A percentile compares a stretch with the other conserved stretches of the same genome.
These are phyloP conservation scores for Triplophysa rosa DNA, from an alignment of 2,113 vertebrate genomes.

Conservation along the genomic window DNA sequence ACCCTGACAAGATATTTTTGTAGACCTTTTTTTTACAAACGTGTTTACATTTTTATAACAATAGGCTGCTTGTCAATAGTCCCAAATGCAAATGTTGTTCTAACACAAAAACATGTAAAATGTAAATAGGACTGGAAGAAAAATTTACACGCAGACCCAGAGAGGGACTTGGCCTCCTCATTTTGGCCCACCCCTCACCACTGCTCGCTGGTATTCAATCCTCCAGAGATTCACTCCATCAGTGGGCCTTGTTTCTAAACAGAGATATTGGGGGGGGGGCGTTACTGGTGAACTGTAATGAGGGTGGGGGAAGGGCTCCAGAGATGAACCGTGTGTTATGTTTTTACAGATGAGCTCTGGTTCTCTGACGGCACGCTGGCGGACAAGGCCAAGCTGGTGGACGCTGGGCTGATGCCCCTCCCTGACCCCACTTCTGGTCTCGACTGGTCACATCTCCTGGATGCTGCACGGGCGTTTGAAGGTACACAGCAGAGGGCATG, in stretches of 20 bases:
- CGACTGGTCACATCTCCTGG: constrained; percentile 84
- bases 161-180: too few relatives aligned
- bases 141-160: too few relatives aligned
- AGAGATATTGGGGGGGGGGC: background rate
- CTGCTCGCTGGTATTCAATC: background rate
- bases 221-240: background rate
- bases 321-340: constrained; percentile 10
- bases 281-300: background rate
- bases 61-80: too few relatives aligned
- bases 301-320: background rate
- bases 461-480: constrained; percentile 85
- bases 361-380: constrained; percentile 85
- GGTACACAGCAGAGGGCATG: constrained; percentile 64
- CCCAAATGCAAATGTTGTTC: too few relatives aligned
- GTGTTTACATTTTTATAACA: too few relatives aligned
- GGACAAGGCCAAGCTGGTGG: constrained; percentile 81
- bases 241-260: too few relatives aligned
- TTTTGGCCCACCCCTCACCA: too few relatives aligned
- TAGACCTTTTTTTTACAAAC: too few relatives aligned
- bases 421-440: constrained; percentile 80
- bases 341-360: constrained; percentile 81
- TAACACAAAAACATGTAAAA: too few relatives aligned
- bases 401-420: constrained; percentile 82
- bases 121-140: too few relatives aligned
- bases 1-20: too few relatives aligned